Evolutionary conservation across 2,888 invertebrate genomes (phyloP), one percentile per base, ranked within the genome.

Genomic region (Ectemnius continuus): DNA sequence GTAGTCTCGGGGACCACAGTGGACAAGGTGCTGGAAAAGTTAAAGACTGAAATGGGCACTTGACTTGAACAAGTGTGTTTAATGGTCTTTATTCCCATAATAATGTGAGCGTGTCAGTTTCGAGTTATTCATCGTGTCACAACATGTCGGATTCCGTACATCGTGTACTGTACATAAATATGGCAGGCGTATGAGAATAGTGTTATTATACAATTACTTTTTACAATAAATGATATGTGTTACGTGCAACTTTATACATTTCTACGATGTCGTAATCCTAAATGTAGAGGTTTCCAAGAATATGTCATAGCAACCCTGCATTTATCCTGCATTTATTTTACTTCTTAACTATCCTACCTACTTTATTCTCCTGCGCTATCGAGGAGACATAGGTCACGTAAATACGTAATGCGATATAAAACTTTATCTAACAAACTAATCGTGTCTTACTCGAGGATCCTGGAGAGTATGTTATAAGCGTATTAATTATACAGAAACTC

Each of bases 1-100:
- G 85, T 92, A 62, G 89, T 94, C 4, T 88, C 88, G 66, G 93
- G 93, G 70, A 89, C 91, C 14, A 92, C 92, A 0, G 86, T 91
- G 16, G 92, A 92, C 16, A 88, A 89, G 14, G 89, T 93, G 2
- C 81, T 91, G 45, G 90, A 91, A 56, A 91, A 91, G 72, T 83
- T 94, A 18, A 89, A 88, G 66, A 73, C 82, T n/a, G 91, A 91
- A 85, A 89, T 82, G 73, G 70, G 59, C n/a, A 73, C 66, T 52
- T 82, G 52, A 60, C 64, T 23, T 36, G n/a, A 14, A 59, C n/a
- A 5, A 20, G 11, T 56, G 47, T 8, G 68, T 16, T 62, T n/a
- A 23, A 52, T 61, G 61, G n/a, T 63, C 13, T 62, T 60, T 20
- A 68, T 23, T 45, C 6, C 61, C 75, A 64, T 48, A 5, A 56